These are phyloP conservation scores for Drosophila pegasa DNA, from an alignment of 2,888 invertebrate species.

Conservation along the genomic window DNA sequence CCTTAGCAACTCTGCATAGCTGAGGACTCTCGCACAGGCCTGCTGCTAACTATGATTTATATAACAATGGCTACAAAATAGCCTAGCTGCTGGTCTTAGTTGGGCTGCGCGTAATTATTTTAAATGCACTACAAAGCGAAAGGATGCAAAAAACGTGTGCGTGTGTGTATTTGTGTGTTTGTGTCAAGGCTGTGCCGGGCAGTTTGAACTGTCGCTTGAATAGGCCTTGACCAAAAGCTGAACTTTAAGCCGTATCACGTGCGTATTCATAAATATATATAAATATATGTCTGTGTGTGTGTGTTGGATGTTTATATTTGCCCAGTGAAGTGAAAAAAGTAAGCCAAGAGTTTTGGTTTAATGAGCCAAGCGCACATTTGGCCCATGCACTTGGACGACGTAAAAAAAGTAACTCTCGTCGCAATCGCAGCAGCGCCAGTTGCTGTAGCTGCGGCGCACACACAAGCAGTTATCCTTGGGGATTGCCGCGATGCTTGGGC, in stretches of 20 bases:
- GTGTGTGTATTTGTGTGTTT: constrained; percentile 20
- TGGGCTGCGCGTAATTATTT: constrained; percentile 60
- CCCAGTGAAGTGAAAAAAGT: constrained; percentile 35
- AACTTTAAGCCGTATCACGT: constrained; percentile 55
- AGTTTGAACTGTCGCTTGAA: constrained; percentile 30
- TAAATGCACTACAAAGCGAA: constrained; percentile 41
- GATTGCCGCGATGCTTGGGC: constrained; percentile 25
- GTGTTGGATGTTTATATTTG: constrained; percentile 14
- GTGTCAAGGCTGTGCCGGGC: constrained; percentile 60
- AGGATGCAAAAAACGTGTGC: constrained; percentile 3
- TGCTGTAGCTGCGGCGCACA: constrained; percentile 10
- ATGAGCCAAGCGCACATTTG: constrained; percentile 58
- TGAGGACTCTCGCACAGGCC: neutral
- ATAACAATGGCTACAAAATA: constrained; percentile 30
- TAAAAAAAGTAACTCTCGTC: constrained; percentile 16
- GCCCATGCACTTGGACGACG: constrained; percentile 30
- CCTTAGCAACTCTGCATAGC: neutral
- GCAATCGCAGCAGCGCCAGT: constrained; percentile 31
- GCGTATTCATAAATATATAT: constrained; percentile 7
- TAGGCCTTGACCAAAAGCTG: constrained; percentile 66
- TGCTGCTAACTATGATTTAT: constrained; percentile 58
- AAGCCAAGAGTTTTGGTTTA: constrained; percentile 50
- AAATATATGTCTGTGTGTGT: neutral
- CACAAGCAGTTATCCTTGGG: constrained; percentile 47
- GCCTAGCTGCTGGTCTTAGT: constrained; percentile 21